Base-by-base conservation (phyloP, 2,888 invertebrate genomes). In the Chloromyia formosa region DNA sequence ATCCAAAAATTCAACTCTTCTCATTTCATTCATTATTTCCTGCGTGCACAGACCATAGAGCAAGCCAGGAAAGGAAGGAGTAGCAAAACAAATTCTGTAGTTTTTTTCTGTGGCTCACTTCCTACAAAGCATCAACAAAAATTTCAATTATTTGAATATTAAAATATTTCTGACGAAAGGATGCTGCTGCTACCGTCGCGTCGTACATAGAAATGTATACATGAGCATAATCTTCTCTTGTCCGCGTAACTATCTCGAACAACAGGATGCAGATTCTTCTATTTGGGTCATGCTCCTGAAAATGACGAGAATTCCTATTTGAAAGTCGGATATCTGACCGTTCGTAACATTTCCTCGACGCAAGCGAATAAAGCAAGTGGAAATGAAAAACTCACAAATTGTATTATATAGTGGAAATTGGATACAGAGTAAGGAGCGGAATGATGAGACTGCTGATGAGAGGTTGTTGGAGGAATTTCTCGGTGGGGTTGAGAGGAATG, bases 91-190 rank as follows among this genome's bases (percentile, higher is more conserved):
- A 35, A 35, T 35, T 35, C 27, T 35, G 27, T 35, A 4, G 16
- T 49, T n/a, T n/a, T 49, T 49, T 12, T n/a, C 49, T 49, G 49
- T 3, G 16, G 49, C 3, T 49, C 10, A n/a, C 16, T n/a, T n/a
- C 49, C 49, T 12, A 5, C 49, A n/a, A 12, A 49, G 49, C 49
- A 3, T n/a, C 3, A 49, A 49, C 49, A 49, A n/a, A 49, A 7
- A 49, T 49, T 49, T 12, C 14, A 49, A 49, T 49, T 49, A 49
- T 49, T 49, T n/a, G 49, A 49, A 49, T 49, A 49, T 49, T 49
- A 49, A 49, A 49, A 49, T 49, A 49, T 49, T 49, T 49, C 16
- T n/a, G 49, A 12, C 49, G 49, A 49, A 49, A 49, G 49, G 49
- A 49, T 49, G 12, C 12, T n/a, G 10, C 12, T 49, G 49, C 5